phyloP scores from a whole-genome alignment of 1,140 invertebrate genomes.

The Andrena cerasifolii region DNA sequence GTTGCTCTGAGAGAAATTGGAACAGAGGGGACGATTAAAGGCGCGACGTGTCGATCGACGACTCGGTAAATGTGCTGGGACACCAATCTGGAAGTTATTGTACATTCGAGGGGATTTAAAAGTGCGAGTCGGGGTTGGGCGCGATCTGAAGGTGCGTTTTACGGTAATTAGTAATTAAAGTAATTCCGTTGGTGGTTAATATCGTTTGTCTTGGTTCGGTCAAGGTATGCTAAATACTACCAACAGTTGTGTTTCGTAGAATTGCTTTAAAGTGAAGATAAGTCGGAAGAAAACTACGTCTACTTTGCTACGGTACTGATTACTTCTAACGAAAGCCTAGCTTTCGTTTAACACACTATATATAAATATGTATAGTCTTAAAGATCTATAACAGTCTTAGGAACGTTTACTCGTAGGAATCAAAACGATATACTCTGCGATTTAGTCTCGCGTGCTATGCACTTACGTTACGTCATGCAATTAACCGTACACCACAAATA shows the following conservation, averaged over 20 bases:
- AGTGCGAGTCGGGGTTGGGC: not conserved
- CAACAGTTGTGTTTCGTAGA: constrained; percentile 1
- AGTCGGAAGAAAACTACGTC: constrained; percentile 26
- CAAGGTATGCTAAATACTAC: too few species aligned
- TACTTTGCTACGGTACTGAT: constrained; percentile 52
- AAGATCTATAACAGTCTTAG: constrained; percentile 30
- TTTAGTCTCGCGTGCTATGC: constrained; percentile 62
- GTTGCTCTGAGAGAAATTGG: constrained; percentile 85
- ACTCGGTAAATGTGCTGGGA: not conserved
- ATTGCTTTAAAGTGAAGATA: not conserved
- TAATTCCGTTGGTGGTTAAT: not conserved
- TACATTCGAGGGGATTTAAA: not conserved
- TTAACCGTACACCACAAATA: constrained; percentile 63
- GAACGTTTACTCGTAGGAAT: constrained; percentile 51
- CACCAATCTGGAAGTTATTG: not conserved
- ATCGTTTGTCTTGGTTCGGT: too few species aligned
- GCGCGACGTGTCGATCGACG: not conserved
- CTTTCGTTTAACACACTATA: constrained; percentile 37
- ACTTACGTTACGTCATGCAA: constrained; percentile 63
- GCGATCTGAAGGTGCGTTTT: not conserved
- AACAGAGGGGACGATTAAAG: constrained; percentile 15
- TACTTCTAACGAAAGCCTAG: constrained; percentile 55
- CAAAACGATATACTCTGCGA: constrained; percentile 55
- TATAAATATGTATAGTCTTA: constrained; percentile 6
- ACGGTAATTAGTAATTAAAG: not conserved